Evolutionary conservation across 2,888 invertebrate genomes (phyloP).

Genomic region (Melolontha melolontha): DNA sequence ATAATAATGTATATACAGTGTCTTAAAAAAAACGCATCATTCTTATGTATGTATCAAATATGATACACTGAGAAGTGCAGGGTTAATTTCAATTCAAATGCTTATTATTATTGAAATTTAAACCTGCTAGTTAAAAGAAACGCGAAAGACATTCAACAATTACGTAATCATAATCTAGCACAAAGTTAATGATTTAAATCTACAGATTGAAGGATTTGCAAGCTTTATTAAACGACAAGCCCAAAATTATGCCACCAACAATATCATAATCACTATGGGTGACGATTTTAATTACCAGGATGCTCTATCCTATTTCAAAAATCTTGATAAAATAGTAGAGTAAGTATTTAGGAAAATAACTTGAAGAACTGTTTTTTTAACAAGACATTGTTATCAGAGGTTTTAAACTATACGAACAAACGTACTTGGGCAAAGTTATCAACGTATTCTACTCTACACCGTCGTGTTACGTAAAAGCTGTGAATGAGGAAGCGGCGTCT

Average conservation of each 20-base stretch:
- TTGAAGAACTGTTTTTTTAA: background rate
- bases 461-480: slow-evolving; percentile 82
- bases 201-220: slow-evolving; percentile 66
- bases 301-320: slow-evolving; percentile 82
- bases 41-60: no score
- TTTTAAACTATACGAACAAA: slow-evolving; percentile 62
- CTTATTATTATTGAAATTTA: no score
- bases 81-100: no score
- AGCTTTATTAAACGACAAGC: slow-evolving; percentile 71
- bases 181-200: background rate
- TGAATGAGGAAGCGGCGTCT: slow-evolving; percentile 71
- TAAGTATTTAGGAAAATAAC: slow-evolving; percentile 61
- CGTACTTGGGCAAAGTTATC: slow-evolving; percentile 70
- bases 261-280: slow-evolving; percentile 91
- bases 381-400: slow-evolving; percentile 49
- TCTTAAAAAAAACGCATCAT: no score
- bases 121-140: no score
- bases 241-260: slow-evolving; percentile 72
- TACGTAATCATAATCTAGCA: no score
- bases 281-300: slow-evolving; percentile 90
- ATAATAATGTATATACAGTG: slow-evolving; percentile 3
- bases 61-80: no score
- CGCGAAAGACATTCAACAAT: no score
- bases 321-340: slow-evolving; percentile 89
- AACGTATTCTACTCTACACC: slow-evolving; percentile 89